A percentile compares a stretch with the other conserved stretches of the same genome.
Conservation (phyloP, 1,140 invertebrate genomes). For the Mizuhopecten yessoensis region DNA sequence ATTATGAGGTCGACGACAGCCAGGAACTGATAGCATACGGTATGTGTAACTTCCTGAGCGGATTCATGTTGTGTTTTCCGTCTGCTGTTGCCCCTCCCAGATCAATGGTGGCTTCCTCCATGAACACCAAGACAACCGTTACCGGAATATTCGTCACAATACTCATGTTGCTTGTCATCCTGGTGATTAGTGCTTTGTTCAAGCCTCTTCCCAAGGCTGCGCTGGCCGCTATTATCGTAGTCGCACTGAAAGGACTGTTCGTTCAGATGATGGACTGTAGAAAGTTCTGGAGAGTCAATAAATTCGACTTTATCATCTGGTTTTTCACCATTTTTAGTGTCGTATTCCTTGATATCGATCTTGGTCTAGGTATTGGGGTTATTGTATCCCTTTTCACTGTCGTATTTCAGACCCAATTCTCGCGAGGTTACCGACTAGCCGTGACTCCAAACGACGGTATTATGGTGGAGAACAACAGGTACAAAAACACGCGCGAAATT, state of each 20-base stretch:
- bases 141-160: slow-evolving; percentile 82
- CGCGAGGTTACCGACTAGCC: slow-evolving; percentile 76
- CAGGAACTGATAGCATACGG: slow-evolving; percentile 86
- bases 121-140: slow-evolving; percentile 77
- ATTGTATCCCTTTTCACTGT: slow-evolving; percentile 78
- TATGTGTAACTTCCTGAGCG: slow-evolving; percentile 83
- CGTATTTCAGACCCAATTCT: slow-evolving; percentile 80
- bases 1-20: slow-evolving; percentile 84
- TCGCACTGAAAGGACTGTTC: slow-evolving; percentile 80
- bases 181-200: slow-evolving; percentile 83
- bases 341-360: slow-evolving; percentile 80
- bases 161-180: slow-evolving; percentile 84
- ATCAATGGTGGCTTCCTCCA: slow-evolving; percentile 86
- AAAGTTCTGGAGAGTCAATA: slow-evolving; percentile 79
- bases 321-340: slow-evolving; percentile 78
- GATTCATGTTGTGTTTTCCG: slow-evolving; percentile 85
- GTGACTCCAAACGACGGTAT: slow-evolving; percentile 70
- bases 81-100: slow-evolving; percentile 91
- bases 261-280: slow-evolving; percentile 78
- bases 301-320: slow-evolving; percentile 82
- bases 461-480: slow-evolving; percentile 70
- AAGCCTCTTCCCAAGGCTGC: slow-evolving; percentile 82
- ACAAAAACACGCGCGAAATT: slow-evolving; percentile 76
- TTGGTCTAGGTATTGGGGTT: slow-evolving; percentile 80
- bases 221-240: slow-evolving; percentile 80